Percentiles rank a stretch among this genome's conserved stretches.
phyloP scores from a whole-genome alignment of 1,140 invertebrate species.

The Manduca sexta region DNA sequence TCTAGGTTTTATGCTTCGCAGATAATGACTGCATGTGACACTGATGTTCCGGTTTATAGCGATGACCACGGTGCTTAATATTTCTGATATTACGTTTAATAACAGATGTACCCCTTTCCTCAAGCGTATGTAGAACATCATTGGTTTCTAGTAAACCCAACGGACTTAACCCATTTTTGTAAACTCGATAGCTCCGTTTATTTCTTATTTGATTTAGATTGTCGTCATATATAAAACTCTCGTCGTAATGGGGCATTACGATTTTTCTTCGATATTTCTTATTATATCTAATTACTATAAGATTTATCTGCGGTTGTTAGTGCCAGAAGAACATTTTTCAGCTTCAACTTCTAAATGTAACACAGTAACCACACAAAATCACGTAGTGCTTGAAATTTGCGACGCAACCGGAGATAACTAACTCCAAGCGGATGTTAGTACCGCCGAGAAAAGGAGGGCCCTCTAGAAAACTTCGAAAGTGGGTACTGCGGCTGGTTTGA shows the following conservation, averaged over 20 bases:
- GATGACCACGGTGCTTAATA: conserved; percentile 52
- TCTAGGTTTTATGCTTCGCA: conserved; percentile 33
- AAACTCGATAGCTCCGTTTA: conserved; percentile 69
- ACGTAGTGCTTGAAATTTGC: conserved; percentile 19
- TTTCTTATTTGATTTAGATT: conserved; percentile 69
- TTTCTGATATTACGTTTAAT: conserved; percentile 65
- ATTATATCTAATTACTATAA: too few relatives aligned
- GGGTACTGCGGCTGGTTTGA: conserved; percentile 17
- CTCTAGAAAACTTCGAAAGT: conserved; percentile 61
- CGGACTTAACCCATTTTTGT: conserved; percentile 61
- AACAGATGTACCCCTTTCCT: conserved; percentile 53
- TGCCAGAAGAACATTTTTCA: too few relatives aligned
- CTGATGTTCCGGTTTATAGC: conserved; percentile 33
- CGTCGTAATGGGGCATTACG: conserved; percentile 71
- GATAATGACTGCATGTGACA: conserved; percentile 1
- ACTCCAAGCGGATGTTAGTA: conserved; percentile 19
- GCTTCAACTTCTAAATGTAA: too few relatives aligned
- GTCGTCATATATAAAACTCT: conserved; percentile 70
- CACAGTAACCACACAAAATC: conserved; percentile 13
- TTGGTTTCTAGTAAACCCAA: conserved; percentile 36
- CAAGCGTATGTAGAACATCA: conserved; percentile 46
- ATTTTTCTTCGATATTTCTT: not conserved
- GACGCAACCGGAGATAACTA: conserved; percentile 21
- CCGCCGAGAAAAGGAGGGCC: conserved; percentile 46
- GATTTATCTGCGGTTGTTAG: too few relatives aligned